Base-by-base conservation (phyloP, 1,140 invertebrate species). In the Platorchestia sp. region DNA sequence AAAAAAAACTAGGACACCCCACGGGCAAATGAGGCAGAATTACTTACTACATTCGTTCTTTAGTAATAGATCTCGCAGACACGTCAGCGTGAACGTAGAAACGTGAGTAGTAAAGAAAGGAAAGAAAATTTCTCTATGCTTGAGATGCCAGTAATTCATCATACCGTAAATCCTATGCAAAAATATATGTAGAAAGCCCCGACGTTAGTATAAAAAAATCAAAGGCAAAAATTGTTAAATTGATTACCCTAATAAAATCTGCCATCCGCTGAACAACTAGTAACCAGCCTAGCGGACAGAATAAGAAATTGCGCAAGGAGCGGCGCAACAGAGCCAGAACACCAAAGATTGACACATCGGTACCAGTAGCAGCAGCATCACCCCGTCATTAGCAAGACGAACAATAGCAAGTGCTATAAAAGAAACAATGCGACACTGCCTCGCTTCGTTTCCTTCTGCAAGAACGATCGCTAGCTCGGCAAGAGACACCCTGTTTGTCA, bases 351-450 rank as follows among this genome's bases (percentile, higher is more conserved):
- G 59, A 75, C 59, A 19, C 59, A 75, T 75, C 59, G 27, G 36
- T 27, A 75, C 14, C 59, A 75, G 27, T 36, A 75, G 87, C 27
- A 86, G 41, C 86, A 36, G 7, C 41, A 89, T 22, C 41, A 89
- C 41, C n/a, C n/a, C 27, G 87, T 89, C 87, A 89, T 89, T 89
- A 89, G 87, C 87, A 89, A 41, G 87, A 89, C 43, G 43, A 89
- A 89, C 87, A 89, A 89, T 89, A 44, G 87, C 41, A 89, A 89
- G 87, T 16, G 41, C 43, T 89, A 89, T 44, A 44, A 41, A 41
- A 89, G 87, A 89, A 89, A 89, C 87, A 89, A 89, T 89, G 87
- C 87, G 36, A 75, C 59, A 27, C 59, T 75, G 36, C 59, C 10
- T 75, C 59, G 59, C 59, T 75, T 75, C 14, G 27, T 75, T 75